Conservation (phyloP, 2,888 invertebrate species). For the Polymixis flavicincta region DNA sequence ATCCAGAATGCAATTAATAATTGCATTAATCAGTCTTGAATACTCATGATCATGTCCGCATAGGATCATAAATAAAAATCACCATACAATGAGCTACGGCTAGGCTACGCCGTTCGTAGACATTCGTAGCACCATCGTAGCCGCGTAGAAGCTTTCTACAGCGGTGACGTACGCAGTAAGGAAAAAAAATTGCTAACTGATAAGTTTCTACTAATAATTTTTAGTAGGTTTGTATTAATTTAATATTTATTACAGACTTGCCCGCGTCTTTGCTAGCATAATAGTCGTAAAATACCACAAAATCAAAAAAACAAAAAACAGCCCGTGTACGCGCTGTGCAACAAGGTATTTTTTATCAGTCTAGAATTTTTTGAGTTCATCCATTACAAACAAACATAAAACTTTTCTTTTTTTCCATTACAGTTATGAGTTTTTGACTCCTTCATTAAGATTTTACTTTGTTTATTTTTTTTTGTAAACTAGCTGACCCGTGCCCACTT, state of each 20-base stretch:
- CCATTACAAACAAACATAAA: too few relatives aligned
- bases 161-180: not conserved
- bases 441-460: not conserved
- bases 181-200: not conserved
- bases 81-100: not conserved
- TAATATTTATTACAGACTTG: too few relatives aligned
- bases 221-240: not conserved
- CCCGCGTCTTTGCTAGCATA: too few relatives aligned
- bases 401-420: too few relatives aligned
- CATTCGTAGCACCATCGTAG: constrained; percentile 50
- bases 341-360: too few relatives aligned
- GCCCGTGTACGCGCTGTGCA: too few relatives aligned
- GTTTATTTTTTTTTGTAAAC: too few relatives aligned
- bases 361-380: too few relatives aligned
- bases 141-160: constrained; percentile 26
- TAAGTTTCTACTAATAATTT: too few relatives aligned
- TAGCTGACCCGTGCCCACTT: too few relatives aligned
- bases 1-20: not conserved
- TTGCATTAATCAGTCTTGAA: not conserved
- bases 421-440: not conserved
- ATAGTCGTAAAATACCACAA: too few relatives aligned
- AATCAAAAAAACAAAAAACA: too few relatives aligned
- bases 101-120: constrained; percentile 33
- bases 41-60: constrained; percentile 8
- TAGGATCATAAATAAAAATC: not conserved